Percentiles rank a stretch among this genome's conserved stretches.
Conservation (phyloP, 92 coral and sea anemone genomes). For the Pocillopora grandis region DNA sequence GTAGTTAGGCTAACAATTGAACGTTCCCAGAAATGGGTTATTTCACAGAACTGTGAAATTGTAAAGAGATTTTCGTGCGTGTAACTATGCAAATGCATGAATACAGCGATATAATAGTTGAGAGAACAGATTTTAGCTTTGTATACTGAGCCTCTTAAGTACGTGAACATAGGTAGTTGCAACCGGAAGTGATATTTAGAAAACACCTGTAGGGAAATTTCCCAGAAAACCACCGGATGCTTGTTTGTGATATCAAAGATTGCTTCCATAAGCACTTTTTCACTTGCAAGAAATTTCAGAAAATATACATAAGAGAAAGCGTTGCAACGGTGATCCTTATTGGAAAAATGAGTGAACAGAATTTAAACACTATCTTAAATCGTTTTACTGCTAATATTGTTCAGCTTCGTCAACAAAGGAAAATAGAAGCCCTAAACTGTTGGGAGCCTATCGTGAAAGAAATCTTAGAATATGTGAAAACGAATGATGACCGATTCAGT, state of each 20-base stretch:
- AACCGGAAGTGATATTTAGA: too few relatives aligned
- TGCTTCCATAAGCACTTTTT: not conserved
- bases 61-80: too few relatives aligned
- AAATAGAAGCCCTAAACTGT: conserved; percentile 30
- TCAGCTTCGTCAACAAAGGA: conserved; percentile 21
- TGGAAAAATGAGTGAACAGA: not conserved
- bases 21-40: too few relatives aligned
- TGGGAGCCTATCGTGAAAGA: conserved; percentile 49
- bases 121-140: too few relatives aligned
- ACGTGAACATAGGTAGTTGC: too few relatives aligned
- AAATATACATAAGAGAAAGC: too few relatives aligned
- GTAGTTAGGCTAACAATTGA: too few relatives aligned
- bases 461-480: conserved; percentile 39
- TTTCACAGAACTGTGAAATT: too few relatives aligned
- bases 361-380: conserved; percentile 25
- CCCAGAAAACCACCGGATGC: not conserved
- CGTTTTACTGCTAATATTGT: conserved; percentile 36
- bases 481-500: conserved; percentile 38
- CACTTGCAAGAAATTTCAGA: not conserved
- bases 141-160: too few relatives aligned
- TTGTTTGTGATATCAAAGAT: not conserved
- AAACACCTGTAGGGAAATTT: not conserved
- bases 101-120: too few relatives aligned
- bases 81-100: too few relatives aligned
- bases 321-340: too few relatives aligned